Conservation (phyloP, 2,113 vertebrate species). For the Eretmodus cyanostictus region DNA sequence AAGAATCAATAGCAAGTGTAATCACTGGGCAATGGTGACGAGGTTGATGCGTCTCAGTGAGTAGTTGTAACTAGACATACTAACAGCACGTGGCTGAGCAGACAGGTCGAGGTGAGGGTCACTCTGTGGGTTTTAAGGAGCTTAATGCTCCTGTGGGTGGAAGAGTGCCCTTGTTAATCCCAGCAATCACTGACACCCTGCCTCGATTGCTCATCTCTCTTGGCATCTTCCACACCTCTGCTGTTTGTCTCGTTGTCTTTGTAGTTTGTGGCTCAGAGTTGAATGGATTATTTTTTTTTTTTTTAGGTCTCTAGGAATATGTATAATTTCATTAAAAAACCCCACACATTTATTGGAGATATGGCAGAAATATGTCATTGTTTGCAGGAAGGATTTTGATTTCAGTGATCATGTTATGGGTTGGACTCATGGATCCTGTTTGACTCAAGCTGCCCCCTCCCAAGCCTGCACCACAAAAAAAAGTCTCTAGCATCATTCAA, state of each 20-base stretch:
- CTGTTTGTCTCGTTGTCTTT: background rate
- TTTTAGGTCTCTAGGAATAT: background rate
- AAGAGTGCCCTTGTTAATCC: slow-evolving; percentile 23
- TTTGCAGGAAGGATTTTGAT: background rate
- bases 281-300: background rate
- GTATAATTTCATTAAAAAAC: accelerated
- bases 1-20: background rate
- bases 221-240: background rate
- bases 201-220: background rate
- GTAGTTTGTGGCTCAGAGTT: background rate
- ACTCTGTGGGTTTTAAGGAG: background rate
- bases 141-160: background rate
- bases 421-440: background rate
- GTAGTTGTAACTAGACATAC: background rate
- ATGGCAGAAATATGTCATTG: background rate
- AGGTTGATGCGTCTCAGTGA: background rate
- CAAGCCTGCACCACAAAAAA: background rate
- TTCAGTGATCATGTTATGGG: background rate
- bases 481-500: background rate
- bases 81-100: background rate
- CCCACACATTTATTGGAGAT: background rate
- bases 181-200: slow-evolving; percentile 2
- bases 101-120: background rate
- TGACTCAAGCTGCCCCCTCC: background rate
- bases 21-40: background rate